Conservation (phyloP, 2,113 vertebrate genomes). For the Paradoxurus hermaphroditus region DNA sequence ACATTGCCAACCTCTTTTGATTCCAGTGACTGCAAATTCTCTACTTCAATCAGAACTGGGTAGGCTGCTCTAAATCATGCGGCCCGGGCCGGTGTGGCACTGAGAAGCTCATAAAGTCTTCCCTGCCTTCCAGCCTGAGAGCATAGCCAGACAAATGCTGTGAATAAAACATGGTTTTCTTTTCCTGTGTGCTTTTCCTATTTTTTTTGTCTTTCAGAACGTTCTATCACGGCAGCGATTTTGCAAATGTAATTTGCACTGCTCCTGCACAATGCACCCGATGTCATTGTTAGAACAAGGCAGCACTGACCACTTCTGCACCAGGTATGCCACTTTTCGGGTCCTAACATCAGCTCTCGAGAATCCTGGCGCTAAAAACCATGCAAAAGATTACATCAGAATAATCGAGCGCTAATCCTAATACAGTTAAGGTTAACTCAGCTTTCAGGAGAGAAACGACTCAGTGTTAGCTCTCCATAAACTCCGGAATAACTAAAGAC, state of each 20-base stretch:
- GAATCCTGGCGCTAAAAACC: slow-evolving; percentile 29
- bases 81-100: not conserved
- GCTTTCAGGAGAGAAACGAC: not conserved
- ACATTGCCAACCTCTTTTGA: not conserved
- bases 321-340: slow-evolving; percentile 25
- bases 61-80: not conserved
- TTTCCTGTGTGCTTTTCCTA: not conserved
- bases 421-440: slow-evolving; percentile 9
- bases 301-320: slow-evolving; percentile 40
- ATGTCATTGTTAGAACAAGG: slow-evolving; percentile 42
- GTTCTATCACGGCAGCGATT: slow-evolving; percentile 21
- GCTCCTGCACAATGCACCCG: slow-evolving; percentile 30
- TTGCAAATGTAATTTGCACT: slow-evolving; percentile 55
- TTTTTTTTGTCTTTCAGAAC: slow-evolving; percentile 31
- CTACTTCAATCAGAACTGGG: not conserved
- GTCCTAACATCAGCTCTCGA: slow-evolving; percentile 38
- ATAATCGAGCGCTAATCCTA: not conserved
- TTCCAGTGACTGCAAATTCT: not conserved
- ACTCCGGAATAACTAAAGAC: not conserved
- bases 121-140: not conserved
- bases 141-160: not conserved
- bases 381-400: not conserved
- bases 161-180: slow-evolving; percentile 48
- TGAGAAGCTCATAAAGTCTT: not conserved
- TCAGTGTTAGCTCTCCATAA: not conserved